Conservation (phyloP, 2,113 vertebrate species). For the Rynchops niger region DNA sequence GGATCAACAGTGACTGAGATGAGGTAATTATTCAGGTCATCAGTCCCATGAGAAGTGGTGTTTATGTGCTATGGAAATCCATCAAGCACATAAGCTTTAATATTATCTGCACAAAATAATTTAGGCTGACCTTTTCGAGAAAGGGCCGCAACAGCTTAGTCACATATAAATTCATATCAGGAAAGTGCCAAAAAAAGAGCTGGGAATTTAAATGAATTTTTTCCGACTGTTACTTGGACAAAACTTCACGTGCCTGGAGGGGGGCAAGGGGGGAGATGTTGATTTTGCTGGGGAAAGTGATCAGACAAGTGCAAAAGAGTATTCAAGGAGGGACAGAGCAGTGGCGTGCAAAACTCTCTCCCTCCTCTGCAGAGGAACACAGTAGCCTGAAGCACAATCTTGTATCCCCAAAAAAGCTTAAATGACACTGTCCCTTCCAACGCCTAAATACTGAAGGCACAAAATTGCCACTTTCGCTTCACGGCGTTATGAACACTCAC, state of each 20-base stretch:
- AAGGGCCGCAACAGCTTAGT: background rate
- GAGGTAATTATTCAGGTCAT: conserved; percentile 24
- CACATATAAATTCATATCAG: background rate
- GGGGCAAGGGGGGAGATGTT: background rate
- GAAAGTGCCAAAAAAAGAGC: background rate
- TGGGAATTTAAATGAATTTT: background rate
- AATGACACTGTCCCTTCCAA: background rate
- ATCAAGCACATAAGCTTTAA: background rate
- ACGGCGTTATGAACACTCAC: background rate
- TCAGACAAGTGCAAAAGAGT: background rate
- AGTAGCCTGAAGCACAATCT: background rate
- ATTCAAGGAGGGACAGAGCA: background rate
- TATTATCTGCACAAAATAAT: background rate
- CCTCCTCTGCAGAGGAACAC: background rate
- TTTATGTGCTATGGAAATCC: conserved; percentile 18
- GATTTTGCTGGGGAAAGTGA: background rate
- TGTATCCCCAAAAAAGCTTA: background rate
- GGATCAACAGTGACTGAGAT: background rate
- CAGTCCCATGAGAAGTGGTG: background rate
- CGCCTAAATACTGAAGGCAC: background rate
- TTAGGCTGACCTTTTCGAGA: conserved; percentile 25
- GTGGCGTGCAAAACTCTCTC: accelerated
- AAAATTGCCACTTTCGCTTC: background rate
- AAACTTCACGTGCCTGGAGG: background rate
- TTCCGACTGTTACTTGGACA: background rate